Evolutionary conservation across 2,113 vertebrate genomes (phyloP).

Genomic region (Fulmarus glacialis): DNA sequence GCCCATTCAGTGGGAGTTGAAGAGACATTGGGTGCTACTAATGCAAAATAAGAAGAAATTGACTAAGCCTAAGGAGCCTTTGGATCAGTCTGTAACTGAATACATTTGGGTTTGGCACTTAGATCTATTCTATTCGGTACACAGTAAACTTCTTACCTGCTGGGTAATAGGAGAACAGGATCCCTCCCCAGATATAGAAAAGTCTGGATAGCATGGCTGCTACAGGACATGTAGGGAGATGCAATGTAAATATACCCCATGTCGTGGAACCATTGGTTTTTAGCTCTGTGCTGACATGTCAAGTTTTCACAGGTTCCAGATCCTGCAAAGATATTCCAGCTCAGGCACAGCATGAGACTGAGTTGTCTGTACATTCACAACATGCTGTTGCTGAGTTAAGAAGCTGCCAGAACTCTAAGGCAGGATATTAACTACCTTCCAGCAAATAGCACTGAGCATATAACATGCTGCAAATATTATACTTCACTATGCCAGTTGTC

Average conservation of each 20-base stretch:
- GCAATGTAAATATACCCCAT: not conserved
- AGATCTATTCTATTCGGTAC: not conserved
- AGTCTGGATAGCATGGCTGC: not conserved
- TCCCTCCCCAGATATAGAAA: not conserved
- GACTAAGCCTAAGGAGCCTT: not conserved
- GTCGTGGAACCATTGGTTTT: not conserved
- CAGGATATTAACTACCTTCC: not conserved
- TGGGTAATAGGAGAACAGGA: not conserved
- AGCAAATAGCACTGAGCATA: not conserved
- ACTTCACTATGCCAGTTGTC: not conserved
- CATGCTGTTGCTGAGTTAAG: not conserved
- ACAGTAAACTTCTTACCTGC: not conserved
- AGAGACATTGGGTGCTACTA: not conserved
- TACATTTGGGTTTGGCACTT: not conserved
- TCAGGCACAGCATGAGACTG: not conserved
- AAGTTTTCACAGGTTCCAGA: not conserved
- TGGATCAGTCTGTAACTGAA: not conserved
- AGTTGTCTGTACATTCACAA: not conserved
- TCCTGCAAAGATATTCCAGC: not conserved
- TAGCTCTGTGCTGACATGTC: not conserved
- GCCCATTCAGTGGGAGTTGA: not conserved
- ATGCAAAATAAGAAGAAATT: not conserved
- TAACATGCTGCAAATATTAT: not conserved
- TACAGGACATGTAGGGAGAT: not conserved
- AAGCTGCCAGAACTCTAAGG: not conserved